Evolutionary conservation across 2,797 vertebrate genomes (phyloP), one percentile per base, ranked within the genome.

Genomic region (Loriculus beryllinus): DNA sequence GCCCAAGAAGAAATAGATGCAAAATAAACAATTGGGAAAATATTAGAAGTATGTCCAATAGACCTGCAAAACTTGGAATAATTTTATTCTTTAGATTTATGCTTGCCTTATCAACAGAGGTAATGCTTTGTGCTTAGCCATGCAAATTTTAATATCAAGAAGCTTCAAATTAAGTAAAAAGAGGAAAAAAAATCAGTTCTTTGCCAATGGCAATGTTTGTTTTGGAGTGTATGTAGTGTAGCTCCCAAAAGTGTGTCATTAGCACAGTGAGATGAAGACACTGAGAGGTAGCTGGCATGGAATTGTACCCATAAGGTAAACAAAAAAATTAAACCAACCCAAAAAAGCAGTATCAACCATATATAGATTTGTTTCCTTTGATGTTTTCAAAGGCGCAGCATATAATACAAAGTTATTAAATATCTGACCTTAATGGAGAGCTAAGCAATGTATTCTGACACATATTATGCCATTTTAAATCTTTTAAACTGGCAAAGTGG

Each of bases 81-180:
- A 75, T 88, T 88, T 45, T 81, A 15, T 56, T 80, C 12, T 80
- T 88, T 74, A 52, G 14, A 64, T 57, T 68, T 33, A 16, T 83
- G 5, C 20, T 51, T 71, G 8, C 3, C 9, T 91, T 90, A 70
- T 74, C 25, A 59, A 10, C 9, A 48, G 43, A 67, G 4, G n/a
- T 4, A 69, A 72, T 54, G 15, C 19, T 67, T 59, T 81, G 22
- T 72, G 57, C 35, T 75, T 83, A 86, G 37, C 20, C 62, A 42
- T 10, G 18, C 4, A 69, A 56, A 77, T 74, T 68, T 87, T 64
- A n/a, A 8, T 83, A 45, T 64, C 22, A 33, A 82, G 60, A 88
- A 90, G 64, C 3, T 71, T 75, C 26, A 43, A 13, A 57, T 9
- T 22, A 82, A 74, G 18, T 65, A 31, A 10, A 11, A 57, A 19